These are phyloP conservation scores for Pollenia labialis DNA, from an alignment of 2,888 invertebrate species.

Conservation along the genomic window DNA sequence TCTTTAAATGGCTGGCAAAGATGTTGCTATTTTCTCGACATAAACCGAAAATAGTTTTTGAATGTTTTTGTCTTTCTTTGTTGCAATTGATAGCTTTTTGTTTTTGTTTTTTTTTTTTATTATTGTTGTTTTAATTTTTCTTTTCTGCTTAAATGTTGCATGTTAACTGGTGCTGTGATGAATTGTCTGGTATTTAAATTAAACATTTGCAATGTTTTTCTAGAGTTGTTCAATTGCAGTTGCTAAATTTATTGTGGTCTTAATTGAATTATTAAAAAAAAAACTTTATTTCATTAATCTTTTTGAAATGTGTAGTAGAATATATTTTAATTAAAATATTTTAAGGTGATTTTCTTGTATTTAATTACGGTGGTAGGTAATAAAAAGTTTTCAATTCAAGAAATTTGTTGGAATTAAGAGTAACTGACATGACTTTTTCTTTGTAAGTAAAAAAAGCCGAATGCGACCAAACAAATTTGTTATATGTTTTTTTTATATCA, in stretches of 20 bases:
- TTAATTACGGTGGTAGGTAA: too few species aligned
- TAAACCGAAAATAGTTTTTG: slow-evolving; percentile 63
- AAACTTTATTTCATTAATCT: neutral
- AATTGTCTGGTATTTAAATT: slow-evolving; percentile 47
- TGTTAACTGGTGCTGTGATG: slow-evolving; percentile 44
- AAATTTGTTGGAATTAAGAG: too few species aligned
- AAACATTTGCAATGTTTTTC: slow-evolving; percentile 13
- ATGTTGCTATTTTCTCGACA: slow-evolving; percentile 32
- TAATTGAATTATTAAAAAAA: slow-evolving; percentile 22
- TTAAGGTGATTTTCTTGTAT: neutral
- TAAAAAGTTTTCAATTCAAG: too few species aligned
- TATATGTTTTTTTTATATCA: too few species aligned
- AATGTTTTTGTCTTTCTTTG: slow-evolving; percentile 37
- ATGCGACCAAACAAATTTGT: too few species aligned
- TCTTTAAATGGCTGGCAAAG: slow-evolving; percentile 43
- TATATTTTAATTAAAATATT: slow-evolving; percentile 1
- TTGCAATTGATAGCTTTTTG: slow-evolving; percentile 20
- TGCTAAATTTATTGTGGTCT: slow-evolving; percentile 3
- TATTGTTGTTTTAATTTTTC: neutral
- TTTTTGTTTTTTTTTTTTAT: neutral
- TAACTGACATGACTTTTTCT: too few species aligned
- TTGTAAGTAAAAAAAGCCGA: too few species aligned
- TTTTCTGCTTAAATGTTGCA: slow-evolving; percentile 13
- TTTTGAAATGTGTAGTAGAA: neutral
- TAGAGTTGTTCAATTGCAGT: neutral